phyloP scores from a whole-genome alignment of 1,140 invertebrate species.

The Bombus huntii region DNA sequence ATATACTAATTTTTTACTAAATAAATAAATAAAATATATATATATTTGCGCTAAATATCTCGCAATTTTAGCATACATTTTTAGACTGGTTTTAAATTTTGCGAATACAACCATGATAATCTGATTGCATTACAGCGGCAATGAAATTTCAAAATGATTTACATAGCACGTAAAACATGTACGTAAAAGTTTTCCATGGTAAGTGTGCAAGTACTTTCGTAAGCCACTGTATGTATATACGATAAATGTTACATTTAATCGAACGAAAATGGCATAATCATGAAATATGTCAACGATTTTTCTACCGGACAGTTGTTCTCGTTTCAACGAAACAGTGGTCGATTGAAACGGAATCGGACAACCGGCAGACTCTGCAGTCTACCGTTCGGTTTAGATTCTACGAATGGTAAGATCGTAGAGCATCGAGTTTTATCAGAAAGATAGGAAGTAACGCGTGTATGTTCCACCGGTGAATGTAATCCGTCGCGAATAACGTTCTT shows the following conservation, averaged over 20 bases:
- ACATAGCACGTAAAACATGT: neutral
- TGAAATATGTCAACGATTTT: neutral
- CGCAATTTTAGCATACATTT: no score
- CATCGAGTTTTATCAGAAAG: constrained; percentile 3
- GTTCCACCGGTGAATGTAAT: constrained; percentile 30
- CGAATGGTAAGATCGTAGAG: neutral
- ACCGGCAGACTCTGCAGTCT: no score
- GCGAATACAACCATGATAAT: neutral
- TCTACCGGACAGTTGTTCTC: neutral
- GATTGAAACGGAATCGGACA: no score
- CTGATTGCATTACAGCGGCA: neutral
- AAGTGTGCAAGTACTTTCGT: neutral
- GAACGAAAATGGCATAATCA: neutral
- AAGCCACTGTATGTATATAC: neutral
- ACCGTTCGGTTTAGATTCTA: neutral
- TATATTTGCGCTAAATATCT: no score
- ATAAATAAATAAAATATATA: no score
- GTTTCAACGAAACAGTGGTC: neutral
- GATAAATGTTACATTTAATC: no score
- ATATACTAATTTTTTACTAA: no score
- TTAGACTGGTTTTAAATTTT: no score
- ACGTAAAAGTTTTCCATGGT: neutral
- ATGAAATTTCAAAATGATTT: neutral
- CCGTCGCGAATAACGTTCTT: constrained; percentile 54
- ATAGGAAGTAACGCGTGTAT: neutral